These are phyloP conservation scores for Hucho hucho DNA, from an alignment of 2,113 vertebrate genomes.

Conservation along the genomic window DNA sequence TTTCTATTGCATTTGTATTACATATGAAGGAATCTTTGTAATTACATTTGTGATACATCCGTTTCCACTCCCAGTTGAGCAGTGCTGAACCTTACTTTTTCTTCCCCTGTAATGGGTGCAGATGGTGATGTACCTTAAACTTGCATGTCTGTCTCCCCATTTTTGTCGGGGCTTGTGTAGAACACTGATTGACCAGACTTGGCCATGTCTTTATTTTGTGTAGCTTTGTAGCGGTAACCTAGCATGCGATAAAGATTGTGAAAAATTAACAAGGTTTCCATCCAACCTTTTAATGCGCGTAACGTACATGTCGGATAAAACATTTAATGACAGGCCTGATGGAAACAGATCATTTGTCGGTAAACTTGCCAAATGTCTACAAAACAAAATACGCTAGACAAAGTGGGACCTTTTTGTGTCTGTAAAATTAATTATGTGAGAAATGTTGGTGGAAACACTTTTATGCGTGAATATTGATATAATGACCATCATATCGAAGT, in stretches of 20 bases:
- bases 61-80: constrained; percentile 53
- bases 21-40: constrained; percentile 52
- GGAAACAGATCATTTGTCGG: no score
- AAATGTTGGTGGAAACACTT: no score
- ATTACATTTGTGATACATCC: constrained; percentile 54
- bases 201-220: constrained; percentile 73
- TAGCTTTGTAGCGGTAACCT: constrained; percentile 71
- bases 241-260: constrained; percentile 82
- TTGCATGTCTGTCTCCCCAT: constrained; percentile 88
- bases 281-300: no score
- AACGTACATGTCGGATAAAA: no score
- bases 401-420: no score
- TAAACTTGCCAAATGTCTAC: no score
- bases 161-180: constrained; percentile 85
- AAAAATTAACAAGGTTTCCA: constrained; percentile 48
- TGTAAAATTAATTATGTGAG: no score
- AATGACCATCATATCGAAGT: no score
- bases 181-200: constrained; percentile 71
- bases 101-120: constrained; percentile 77
- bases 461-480: no score
- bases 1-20: no score
- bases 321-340: no score
- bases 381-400: no score
- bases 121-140: constrained; percentile 79
- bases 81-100: constrained; percentile 63